phyloP scores from a whole-genome alignment of 2,113 vertebrate genomes.

The Podilymbus podiceps region DNA sequence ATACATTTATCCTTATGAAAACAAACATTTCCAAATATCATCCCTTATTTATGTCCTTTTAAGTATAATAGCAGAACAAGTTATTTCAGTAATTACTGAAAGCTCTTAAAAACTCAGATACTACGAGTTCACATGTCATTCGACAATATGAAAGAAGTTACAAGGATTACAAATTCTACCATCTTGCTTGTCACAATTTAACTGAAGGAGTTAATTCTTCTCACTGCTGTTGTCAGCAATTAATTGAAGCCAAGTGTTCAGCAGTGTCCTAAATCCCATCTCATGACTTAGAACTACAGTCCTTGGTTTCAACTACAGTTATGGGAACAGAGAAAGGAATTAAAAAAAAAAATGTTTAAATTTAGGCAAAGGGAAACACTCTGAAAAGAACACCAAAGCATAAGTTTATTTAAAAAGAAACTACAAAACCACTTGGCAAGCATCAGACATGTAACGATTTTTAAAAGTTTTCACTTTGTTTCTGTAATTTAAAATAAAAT shows the following conservation, averaged over 20 bases:
- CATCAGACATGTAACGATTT: neutral
- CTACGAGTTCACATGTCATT: neutral
- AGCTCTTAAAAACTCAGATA: neutral
- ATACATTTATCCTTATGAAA: neutral
- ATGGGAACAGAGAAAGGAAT: neutral
- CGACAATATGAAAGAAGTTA: neutral
- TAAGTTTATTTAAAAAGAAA: neutral
- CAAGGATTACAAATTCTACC: neutral
- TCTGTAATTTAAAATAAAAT: neutral
- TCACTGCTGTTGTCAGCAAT: neutral
- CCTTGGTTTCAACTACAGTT: neutral
- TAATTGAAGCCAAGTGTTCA: neutral
- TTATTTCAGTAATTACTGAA: neutral
- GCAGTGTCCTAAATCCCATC: neutral
- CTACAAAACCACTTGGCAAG: neutral
- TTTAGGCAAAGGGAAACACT: neutral
- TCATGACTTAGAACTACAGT: neutral
- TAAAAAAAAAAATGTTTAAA: neutral
- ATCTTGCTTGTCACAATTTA: neutral
- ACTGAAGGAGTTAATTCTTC: neutral
- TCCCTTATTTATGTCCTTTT: neutral
- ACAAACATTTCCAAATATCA: neutral
- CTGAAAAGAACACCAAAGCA: neutral
- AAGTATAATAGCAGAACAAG: neutral
- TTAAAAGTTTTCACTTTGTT: neutral